Evolutionary conservation across 1,140 invertebrate species (phyloP).

Genomic region (Nylanderia fulva): DNA sequence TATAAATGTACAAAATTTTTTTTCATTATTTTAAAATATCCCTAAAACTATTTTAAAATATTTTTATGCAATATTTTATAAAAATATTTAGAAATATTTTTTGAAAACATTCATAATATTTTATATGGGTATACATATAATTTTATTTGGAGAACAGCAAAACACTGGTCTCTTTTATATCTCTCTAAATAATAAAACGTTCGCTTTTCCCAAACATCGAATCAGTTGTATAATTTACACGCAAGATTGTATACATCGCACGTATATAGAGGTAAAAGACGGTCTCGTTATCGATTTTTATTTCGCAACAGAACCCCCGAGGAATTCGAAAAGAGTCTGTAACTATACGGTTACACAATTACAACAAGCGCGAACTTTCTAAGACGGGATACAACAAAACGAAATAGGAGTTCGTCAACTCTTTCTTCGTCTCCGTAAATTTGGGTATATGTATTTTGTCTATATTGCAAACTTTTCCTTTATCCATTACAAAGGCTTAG

Average conservation of each 20-base stretch:
- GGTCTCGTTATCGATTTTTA: not conserved
- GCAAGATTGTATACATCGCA: not conserved
- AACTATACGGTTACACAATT: no score
- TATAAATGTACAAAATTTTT: no score
- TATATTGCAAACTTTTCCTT: constrained; percentile 4
- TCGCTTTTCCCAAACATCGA: not conserved
- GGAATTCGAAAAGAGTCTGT: not conserved
- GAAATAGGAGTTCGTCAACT: not conserved
- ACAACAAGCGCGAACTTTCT: not conserved
- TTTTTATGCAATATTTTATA: no score
- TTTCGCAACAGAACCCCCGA: not conserved
- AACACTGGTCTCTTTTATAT: no score
- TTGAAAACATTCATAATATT: no score
- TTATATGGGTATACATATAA: no score
- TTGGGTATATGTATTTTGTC: not conserved
- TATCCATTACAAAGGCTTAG: constrained; percentile 16
- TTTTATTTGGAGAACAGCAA: no score
- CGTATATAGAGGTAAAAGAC: not conserved
- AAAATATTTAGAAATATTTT: no score
- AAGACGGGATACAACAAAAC: constrained; percentile 1
- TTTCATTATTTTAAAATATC: no score
- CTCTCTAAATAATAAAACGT: no score
- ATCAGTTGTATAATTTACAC: not conserved
- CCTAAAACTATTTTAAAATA: no score
- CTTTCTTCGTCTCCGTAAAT: constrained; percentile 14